Percentiles rank a stretch among this genome's conserved stretches.
phyloP scores from a whole-genome alignment of 2,797 vertebrate genomes.

The Pangasius larnaudii region DNA sequence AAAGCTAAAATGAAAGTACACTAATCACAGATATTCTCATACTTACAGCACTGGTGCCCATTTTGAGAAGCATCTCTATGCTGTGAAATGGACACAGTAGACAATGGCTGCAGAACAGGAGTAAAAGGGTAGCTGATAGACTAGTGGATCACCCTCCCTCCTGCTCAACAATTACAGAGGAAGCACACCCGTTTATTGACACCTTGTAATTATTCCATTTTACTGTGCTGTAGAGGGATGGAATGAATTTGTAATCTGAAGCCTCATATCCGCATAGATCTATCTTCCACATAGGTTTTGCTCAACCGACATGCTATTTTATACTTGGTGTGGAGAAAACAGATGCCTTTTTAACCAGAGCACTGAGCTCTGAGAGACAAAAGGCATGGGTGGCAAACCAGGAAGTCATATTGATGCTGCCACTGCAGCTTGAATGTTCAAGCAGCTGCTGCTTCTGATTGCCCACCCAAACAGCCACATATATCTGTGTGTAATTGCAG shows the following conservation, averaged over 20 bases:
- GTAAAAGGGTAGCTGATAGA: not conserved
- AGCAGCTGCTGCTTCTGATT: slow-evolving; percentile 59
- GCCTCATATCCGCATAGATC: slow-evolving; percentile 21
- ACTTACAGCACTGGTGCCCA: not conserved
- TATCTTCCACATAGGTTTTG: slow-evolving; percentile 31
- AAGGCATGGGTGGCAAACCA: slow-evolving; percentile 55
- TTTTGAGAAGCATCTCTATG: not conserved
- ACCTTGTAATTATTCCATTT: slow-evolving; percentile 26
- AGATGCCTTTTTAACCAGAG: slow-evolving; percentile 51
- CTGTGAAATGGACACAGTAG: not conserved
- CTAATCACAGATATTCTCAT: not conserved
- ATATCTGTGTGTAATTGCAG: slow-evolving; percentile 64
- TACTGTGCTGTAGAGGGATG: not conserved
- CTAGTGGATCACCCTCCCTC: not conserved
- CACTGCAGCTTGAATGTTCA: slow-evolving; percentile 67
- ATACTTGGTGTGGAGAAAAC: slow-evolving; percentile 44
- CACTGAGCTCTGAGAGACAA: slow-evolving; percentile 51
- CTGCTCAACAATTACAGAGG: not conserved
- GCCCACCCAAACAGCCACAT: slow-evolving; percentile 67
- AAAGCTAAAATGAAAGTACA: not conserved
- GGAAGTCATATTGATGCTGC: slow-evolving; percentile 60
- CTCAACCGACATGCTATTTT: slow-evolving; percentile 41
- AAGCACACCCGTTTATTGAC: slow-evolving; percentile 26
- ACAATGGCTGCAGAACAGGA: not conserved
- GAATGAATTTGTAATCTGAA: slow-evolving; percentile 22